These are phyloP conservation scores for Phlogophora meticulosa DNA, from an alignment of 2,888 invertebrate genomes.

Conservation along the genomic window DNA sequence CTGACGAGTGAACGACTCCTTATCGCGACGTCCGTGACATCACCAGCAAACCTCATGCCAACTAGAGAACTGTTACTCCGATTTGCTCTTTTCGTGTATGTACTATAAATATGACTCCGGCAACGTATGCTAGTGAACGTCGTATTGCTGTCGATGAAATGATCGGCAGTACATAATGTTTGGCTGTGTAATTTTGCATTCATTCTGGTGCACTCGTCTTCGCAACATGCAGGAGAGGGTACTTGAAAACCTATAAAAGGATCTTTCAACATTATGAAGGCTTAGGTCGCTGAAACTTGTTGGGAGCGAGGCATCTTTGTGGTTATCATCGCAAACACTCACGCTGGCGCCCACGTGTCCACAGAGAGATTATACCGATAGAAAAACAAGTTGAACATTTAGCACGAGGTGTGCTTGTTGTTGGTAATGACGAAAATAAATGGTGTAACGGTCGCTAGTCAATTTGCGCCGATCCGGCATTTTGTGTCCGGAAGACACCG, in stretches of 20 bases:
- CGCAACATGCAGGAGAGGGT: constrained; percentile 54
- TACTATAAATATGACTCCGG: constrained; percentile 68
- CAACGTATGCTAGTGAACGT: constrained; percentile 44
- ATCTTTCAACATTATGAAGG: constrained; percentile 54
- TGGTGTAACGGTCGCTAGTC: constrained; percentile 54
- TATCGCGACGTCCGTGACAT: constrained; percentile 84
- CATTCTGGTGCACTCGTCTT: constrained; percentile 29
- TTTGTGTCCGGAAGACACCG: constrained; percentile 49
- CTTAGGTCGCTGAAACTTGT: constrained; percentile 62
- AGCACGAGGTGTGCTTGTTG: constrained; percentile 41
- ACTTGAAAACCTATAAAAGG: constrained; percentile 74
- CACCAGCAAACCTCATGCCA: constrained; percentile 77
- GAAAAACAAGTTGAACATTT: constrained; percentile 35
- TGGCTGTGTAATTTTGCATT: constrained; percentile 37
- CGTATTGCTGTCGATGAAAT: constrained; percentile 50
- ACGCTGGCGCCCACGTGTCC: constrained; percentile 42
- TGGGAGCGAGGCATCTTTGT: constrained; percentile 33
- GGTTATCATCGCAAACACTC: constrained; percentile 34
- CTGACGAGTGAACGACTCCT: constrained; percentile 86
- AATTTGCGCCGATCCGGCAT: constrained; percentile 43
- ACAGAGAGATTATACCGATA: constrained; percentile 29
- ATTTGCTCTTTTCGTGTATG: constrained; percentile 64
- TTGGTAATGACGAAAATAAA: constrained; percentile 69
- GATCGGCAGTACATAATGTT: constrained; percentile 42
- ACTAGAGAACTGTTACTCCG: constrained; percentile 73